Conservation (phyloP, 2,797 vertebrate species). For the Pampus argenteus region DNA sequence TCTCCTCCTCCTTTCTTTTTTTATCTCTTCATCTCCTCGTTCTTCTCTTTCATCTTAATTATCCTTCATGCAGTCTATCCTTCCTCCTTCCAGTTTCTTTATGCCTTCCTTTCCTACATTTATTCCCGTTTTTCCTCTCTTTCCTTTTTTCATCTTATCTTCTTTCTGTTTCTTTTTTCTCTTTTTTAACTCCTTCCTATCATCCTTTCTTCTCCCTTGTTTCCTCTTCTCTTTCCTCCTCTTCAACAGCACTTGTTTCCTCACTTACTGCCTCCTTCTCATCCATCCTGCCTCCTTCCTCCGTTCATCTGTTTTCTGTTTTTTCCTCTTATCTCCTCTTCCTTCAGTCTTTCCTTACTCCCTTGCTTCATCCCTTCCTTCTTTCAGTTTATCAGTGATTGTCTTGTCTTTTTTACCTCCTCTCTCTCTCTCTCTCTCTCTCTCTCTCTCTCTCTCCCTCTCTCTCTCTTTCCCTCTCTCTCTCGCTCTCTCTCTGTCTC, state of each 20-base stretch:
- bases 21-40: no score
- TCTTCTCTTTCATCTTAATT: no score
- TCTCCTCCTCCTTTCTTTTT: no score
- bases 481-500: no score
- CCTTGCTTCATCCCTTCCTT: not conserved
- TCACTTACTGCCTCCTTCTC: not conserved
- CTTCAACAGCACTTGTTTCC: not conserved
- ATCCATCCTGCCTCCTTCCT: not conserved
- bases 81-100: no score
- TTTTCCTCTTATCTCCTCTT: no score
- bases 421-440: not conserved
- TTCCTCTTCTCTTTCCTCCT: no score
- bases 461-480: not conserved
- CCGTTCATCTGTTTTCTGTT: not conserved
- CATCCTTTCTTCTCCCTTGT: not conserved
- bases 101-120: no score
- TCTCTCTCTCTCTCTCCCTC: not conserved
- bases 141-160: not conserved
- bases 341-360: not conserved
- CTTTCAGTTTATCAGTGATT: not conserved
- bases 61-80: no score
- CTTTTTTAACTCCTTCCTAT: not conserved
- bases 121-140: no score
- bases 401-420: not conserved
- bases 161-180: no score